Conservation (phyloP, 2,797 vertebrate genomes). For the Falco naumanni region DNA sequence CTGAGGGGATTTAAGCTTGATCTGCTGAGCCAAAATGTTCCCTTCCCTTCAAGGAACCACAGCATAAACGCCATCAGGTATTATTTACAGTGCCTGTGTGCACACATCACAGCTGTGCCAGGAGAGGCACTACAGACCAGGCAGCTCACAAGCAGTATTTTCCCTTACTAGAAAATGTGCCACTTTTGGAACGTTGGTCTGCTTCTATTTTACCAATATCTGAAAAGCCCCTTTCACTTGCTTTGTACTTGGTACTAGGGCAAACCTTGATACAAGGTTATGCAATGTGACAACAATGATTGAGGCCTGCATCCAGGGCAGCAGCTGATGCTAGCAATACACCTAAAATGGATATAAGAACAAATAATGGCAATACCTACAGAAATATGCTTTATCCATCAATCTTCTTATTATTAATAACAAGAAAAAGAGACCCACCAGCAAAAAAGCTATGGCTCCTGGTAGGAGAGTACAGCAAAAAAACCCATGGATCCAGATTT, state of each 20-base stretch:
- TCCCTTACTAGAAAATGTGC: background rate
- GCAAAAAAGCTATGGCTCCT: background rate
- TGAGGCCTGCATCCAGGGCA: background rate
- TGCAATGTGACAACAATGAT: background rate
- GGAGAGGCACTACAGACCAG: background rate
- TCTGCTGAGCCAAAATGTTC: background rate
- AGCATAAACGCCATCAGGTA: background rate
- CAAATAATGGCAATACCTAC: background rate
- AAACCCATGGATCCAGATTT: background rate
- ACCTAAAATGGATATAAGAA: background rate
- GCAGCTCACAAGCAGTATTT: background rate
- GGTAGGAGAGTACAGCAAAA: background rate
- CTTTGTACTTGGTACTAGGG: background rate
- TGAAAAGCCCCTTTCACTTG: background rate
- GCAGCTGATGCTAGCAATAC: background rate
- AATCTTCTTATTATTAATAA: background rate
- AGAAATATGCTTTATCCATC: background rate
- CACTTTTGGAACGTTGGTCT: background rate
- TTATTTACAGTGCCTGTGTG: background rate
- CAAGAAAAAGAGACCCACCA: background rate
- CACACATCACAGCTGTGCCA: background rate
- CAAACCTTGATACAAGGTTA: background rate
- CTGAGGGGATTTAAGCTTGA: background rate
- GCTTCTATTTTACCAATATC: background rate
- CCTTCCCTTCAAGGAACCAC: background rate